Evolutionary conservation across 2,113 vertebrate genomes (phyloP).

Genomic region (Labrus mixtus): DNA sequence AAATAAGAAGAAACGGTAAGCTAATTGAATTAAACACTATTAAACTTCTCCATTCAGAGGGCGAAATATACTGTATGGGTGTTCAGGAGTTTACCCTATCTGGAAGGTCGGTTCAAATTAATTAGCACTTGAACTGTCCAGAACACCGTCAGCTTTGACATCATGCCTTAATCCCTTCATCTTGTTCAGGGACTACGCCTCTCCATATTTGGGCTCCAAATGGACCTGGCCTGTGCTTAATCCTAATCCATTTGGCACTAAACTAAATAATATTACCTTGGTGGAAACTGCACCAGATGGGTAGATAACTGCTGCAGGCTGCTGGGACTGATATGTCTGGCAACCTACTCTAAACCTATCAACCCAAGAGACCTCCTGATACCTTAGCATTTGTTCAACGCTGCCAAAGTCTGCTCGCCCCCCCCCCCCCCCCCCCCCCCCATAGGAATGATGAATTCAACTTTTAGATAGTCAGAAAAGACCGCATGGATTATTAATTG

Average conservation of each 20-base stretch:
- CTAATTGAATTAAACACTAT: neutral
- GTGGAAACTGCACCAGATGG: constrained; percentile 64
- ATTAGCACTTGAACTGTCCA: constrained; percentile 40
- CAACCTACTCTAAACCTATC: constrained; percentile 9
- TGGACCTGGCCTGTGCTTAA: constrained; percentile 64
- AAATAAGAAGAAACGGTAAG: neutral
- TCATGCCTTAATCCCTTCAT: constrained; percentile 75
- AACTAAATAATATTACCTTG: constrained; percentile 69
- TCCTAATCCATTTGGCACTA: constrained; percentile 78
- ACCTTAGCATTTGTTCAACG: neutral
- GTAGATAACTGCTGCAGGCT: constrained; percentile 56
- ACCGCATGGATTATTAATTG: no score
- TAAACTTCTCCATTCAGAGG: neutral
- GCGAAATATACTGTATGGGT: no score
- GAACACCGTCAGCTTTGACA: constrained; percentile 48
- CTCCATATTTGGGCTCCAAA: constrained; percentile 42
- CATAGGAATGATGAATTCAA: neutral
- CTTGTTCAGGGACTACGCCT: constrained; percentile 57
- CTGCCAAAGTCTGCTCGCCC: neutral
- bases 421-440: neutral
- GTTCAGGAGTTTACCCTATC: no score
- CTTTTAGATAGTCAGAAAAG: neutral
- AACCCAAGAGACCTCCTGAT: constrained; percentile 3
- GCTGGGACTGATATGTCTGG: constrained; percentile 50
- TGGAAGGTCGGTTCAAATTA: neutral